These are phyloP conservation scores for Actenoides hombroni DNA, from an alignment of 2,113 vertebrate species.

Conservation along the genomic window DNA sequence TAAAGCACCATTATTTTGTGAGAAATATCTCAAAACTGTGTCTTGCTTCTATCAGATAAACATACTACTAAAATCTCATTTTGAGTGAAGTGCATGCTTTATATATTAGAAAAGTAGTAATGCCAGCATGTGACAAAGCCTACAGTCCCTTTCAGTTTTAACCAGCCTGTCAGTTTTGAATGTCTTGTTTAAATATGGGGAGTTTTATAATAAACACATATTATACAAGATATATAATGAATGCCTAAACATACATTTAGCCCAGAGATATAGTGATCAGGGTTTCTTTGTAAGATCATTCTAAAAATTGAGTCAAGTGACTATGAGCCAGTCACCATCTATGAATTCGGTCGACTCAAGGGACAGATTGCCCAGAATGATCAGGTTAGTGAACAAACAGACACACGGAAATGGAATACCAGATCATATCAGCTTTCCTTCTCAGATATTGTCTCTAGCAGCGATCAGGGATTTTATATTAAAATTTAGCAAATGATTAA, in stretches of 20 bases:
- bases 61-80: neutral
- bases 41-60: conserved; percentile 6
- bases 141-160: neutral
- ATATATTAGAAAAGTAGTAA: neutral
- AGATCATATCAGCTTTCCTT: neutral
- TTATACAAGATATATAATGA: neutral
- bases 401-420: neutral
- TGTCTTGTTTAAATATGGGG: neutral
- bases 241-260: neutral
- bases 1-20: neutral
- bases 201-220: neutral
- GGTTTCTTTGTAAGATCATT: neutral
- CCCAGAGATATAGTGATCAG: neutral
- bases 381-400: neutral
- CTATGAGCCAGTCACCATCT: neutral
- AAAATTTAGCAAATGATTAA: neutral
- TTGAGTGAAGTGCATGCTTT: neutral
- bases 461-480: neutral
- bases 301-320: neutral
- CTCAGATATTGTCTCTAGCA: neutral
- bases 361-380: neutral
- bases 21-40: neutral
- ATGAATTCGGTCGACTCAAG: neutral
- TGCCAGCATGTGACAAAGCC: rapidly evolving
- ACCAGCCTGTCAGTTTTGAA: neutral